Evolutionary conservation across 2,113 vertebrate genomes (phyloP), one percentile per base, ranked within the genome.

Genomic region (Oreocharis arfaki): DNA sequence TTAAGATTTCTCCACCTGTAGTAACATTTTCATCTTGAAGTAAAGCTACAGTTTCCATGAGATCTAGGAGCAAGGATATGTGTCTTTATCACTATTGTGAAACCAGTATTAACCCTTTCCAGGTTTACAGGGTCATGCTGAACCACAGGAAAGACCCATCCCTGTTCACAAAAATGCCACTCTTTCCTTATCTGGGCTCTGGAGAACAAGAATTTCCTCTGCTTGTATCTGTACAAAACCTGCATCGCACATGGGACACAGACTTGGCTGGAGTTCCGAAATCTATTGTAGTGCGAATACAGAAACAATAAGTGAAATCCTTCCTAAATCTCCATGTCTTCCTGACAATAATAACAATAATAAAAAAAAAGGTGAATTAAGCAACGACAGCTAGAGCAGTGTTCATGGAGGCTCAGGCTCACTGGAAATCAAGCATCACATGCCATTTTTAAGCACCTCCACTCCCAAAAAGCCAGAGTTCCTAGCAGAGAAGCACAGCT

Each of bases 111-210:
- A 96, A 90, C 80, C 53, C 75, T 83, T 91, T 90, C 52, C n/a
- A 46, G 10, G 49, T 87, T 87, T 69, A 4, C 28, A 76, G 12
- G 16, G 16, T 47, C 16, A 42, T 35, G 37, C 35, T 79, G 50
- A 96, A 92, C 35, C 47, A 89, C 87, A 87, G 73, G 55, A 87
- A 97, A 92, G 56, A 82, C 41, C 16, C 12, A 52, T 75, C 53
- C 32, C 13, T 90, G 22, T 68, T 81, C 60, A 81, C 64, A 88
- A 71, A 93, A 90, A 56, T 27, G 30, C 15, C 27, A 37, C 33
- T 94, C 13, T 10, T 60, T 89, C n/a, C 68, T 93, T 85, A 84
- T 96, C 85, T 84, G 64, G 35, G 9, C 33, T 93, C 52, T 69
- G 1, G 1, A 88, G 60, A 68, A 30, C 52, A 90, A 93, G 55